Conservation (phyloP, 2,113 vertebrate species). For the Mormoops blainvillei region DNA sequence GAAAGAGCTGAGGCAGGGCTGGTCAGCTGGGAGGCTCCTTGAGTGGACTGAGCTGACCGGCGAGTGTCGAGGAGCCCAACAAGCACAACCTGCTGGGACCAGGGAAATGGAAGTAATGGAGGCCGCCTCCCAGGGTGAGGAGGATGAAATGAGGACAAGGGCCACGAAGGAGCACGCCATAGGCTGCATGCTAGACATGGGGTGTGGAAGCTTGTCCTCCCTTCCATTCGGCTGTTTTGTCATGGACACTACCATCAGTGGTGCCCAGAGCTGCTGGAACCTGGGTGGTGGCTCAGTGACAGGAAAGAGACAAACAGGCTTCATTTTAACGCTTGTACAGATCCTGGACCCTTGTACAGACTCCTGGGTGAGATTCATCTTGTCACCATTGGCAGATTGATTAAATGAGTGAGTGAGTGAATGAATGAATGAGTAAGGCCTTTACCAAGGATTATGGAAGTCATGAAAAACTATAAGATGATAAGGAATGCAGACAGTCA, state of each 20-base stretch:
- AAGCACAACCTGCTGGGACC: neutral
- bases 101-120: neutral
- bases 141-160: neutral
- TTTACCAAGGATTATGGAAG: neutral
- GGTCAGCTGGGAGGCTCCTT: neutral
- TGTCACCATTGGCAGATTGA: neutral
- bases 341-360: neutral
- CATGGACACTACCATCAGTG: neutral
- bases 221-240: neutral
- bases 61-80: neutral
- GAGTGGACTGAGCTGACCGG: neutral
- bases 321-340: neutral
- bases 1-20: neutral
- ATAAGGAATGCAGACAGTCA: neutral
- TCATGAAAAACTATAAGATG: neutral
- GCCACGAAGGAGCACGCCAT: neutral
- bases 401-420: neutral
- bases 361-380: neutral
- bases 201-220: rapidly evolving
- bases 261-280: neutral
- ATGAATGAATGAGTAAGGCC: neutral
- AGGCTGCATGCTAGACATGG: neutral
- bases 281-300: neutral
- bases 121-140: neutral
- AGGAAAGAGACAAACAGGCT: neutral